Evolutionary conservation across 2,113 vertebrate genomes (phyloP).

Genomic region (Dromas ardeola): DNA sequence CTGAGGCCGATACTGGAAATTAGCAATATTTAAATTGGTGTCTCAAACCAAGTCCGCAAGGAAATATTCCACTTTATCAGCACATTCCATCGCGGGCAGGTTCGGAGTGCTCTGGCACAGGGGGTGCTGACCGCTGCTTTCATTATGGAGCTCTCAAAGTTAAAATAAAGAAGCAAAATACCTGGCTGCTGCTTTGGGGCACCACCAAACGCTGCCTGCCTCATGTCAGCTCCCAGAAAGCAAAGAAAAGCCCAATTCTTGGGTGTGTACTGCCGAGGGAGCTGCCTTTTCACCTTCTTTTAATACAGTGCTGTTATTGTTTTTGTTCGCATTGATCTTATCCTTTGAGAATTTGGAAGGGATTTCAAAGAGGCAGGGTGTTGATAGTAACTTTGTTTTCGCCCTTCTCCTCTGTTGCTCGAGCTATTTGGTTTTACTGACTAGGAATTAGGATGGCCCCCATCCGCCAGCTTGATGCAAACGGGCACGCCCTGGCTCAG

Average conservation of each 20-base stretch:
- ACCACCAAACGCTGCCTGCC: neutral
- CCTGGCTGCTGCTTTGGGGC: neutral
- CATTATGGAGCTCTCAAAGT: neutral
- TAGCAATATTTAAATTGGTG: conserved; percentile 6
- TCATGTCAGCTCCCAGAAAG: neutral
- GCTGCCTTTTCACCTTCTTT: conserved; percentile 62
- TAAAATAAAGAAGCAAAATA: neutral
- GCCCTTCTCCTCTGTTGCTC: neutral
- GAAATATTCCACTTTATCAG: conserved; percentile 44
- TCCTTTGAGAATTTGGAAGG: conserved; percentile 49
- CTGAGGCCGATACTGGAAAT: conserved; percentile 9
- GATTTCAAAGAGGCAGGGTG: conserved; percentile 53
- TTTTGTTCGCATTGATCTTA: conserved; percentile 46
- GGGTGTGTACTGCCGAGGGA: conserved; percentile 7
- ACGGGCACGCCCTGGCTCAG: fast-evolving
- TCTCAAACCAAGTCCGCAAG: neutral
- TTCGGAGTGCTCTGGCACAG: neutral
- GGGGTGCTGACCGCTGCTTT: neutral
- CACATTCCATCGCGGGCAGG: conserved; percentile 20
- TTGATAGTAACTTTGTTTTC: conserved; percentile 30
- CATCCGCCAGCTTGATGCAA: neutral
- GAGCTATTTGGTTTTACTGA: conserved; percentile 29
- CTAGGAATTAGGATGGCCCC: neutral
- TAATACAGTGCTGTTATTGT: conserved; percentile 26
- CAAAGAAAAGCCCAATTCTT: neutral